A percentile compares a stretch with the other conserved stretches of the same genome.
Conservation (phyloP, 1,140 invertebrate genomes). For the Drosophila takahashii region DNA sequence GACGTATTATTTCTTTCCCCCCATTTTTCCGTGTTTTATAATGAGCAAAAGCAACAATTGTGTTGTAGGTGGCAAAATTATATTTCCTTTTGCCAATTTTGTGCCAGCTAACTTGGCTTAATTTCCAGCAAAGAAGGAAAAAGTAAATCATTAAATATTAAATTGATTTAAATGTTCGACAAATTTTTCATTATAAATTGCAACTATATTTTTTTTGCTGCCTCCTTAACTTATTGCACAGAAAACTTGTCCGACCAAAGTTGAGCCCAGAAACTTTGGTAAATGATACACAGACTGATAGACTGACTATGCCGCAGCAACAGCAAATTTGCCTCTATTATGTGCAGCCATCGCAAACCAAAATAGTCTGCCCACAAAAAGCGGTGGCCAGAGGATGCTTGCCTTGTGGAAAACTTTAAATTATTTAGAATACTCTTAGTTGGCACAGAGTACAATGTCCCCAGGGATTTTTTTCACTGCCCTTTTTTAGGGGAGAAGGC, state of each 20-base stretch:
- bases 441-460: conserved; percentile 22
- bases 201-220: neutral
- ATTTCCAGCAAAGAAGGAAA: neutral
- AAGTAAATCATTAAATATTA: neutral
- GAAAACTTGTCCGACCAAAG: conserved; percentile 26
- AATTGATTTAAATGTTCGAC: conserved; percentile 1
- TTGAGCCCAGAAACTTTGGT: conserved; percentile 31
- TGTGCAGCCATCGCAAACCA: conserved; percentile 52
- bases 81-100: conserved; percentile 4
- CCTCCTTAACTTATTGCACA: conserved; percentile 3
- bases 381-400: conserved; percentile 33
- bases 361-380: conserved; percentile 65
- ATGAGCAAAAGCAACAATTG: conserved; percentile 49
- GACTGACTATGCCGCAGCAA: conserved; percentile 15
- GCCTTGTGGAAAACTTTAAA: conserved; percentile 66
- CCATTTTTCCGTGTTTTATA: conserved; percentile 31
- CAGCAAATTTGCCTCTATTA: conserved; percentile 50
- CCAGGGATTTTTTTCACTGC: neutral
- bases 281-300: conserved; percentile 53
- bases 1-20: neutral
- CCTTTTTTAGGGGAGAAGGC: neutral
- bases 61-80: conserved; percentile 13
- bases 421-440: conserved; percentile 68
- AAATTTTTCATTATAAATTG: conserved; percentile 1
- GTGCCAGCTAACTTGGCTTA: neutral